A percentile compares a stretch with the other conserved stretches of the same genome.
phyloP scores from a whole-genome alignment of 2,113 vertebrate genomes.

The Saccopteryx bilineata region DNA sequence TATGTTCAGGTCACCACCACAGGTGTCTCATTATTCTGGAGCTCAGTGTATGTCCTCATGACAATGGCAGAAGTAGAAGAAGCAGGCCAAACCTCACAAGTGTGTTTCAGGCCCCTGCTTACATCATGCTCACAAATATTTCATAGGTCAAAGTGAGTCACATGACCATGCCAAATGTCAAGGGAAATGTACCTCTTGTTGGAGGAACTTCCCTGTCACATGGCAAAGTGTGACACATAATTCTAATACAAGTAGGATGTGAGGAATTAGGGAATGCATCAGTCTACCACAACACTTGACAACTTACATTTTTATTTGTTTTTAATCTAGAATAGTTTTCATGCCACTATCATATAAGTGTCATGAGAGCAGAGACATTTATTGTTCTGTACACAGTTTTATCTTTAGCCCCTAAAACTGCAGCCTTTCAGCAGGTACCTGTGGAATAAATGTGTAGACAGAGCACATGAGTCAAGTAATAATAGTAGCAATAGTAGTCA shows the following conservation, averaged over 20 bases:
- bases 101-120: background rate
- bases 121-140: too few relatives aligned
- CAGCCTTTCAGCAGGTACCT: background rate
- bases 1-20: background rate
- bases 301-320: background rate
- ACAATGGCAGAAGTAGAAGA: background rate
- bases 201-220: background rate
- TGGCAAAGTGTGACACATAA: background rate
- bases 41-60: background rate
- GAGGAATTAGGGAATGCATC: accelerated
- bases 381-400: background rate
- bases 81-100: background rate
- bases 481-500: accelerated
- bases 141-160: background rate
- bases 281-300: background rate
- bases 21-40: background rate
- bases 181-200: background rate
- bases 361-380: background rate
- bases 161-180: background rate
- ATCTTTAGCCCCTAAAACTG: background rate
- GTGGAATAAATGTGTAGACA: background rate
- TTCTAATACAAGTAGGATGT: background rate
- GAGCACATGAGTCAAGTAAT: background rate
- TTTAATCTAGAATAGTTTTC: background rate
- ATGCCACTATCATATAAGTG: background rate